Evolutionary conservation across 2,113 vertebrate genomes (phyloP), one percentile per base, ranked within the genome.

Genomic region (Platanista minor): DNA sequence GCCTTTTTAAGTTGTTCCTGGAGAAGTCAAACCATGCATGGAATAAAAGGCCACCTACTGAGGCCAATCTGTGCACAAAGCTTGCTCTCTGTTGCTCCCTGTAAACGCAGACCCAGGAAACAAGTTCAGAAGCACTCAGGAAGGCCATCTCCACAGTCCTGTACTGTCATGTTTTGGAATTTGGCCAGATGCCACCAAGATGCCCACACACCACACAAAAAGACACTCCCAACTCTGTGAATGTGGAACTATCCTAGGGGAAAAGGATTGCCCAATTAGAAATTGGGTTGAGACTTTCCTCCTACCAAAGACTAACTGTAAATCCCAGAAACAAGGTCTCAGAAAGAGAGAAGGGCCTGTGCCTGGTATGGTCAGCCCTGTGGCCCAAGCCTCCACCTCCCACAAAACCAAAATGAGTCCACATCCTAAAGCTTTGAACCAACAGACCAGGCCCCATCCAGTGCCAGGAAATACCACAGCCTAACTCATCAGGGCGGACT

Each of bases 61-160:
- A 59, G 71, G 80, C 46, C 80, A 9, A 21, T 52, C 67, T 92
- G 96, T 69, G 61, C 69, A 94, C n/a, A 59, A 91, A 74, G 74
- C 41, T 78, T n/a, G 29, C 61, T 87, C 67, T 78, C 5, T 1
- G 0, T 61, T n/a, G 13, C 23, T 78, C 77, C 21, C 61, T 39
- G 84, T 36, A 72, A 54, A 52, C 14, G 9, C 2, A 95, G 10
- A 82, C n/a, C 84, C 64, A 54, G 3, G 29, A 96, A 72, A 77
- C 67, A 29, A 85, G 71, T 46, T 83, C 11, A 27, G 87, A 82
- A 43, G 64, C 46, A 66, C 75, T 18, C 11, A 2, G 29, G 77
- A 27, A 12, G 71, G 64, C 89, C 78, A 17, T 80, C 82, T 33
- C 11, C 39, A 8, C 0, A n/a, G 87, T 39, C 72, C 41, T 9